These are phyloP conservation scores for Tryphoninae sp. DNA, from an alignment of 2,888 invertebrate species.

Conservation along the genomic window DNA sequence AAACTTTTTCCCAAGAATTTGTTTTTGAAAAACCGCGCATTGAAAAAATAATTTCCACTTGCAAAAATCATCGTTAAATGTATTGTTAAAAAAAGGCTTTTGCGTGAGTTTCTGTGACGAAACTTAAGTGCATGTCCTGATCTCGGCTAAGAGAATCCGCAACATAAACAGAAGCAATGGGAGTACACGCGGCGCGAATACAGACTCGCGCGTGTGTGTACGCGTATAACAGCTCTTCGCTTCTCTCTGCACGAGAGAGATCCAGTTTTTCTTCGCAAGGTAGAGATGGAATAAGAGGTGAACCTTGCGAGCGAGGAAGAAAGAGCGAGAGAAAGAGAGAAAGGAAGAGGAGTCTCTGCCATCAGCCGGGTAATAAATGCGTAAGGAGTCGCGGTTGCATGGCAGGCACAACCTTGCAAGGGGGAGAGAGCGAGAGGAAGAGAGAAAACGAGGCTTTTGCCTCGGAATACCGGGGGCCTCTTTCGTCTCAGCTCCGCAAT, in stretches of 20 bases:
- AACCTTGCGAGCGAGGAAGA: background rate
- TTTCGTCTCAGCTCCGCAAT: slow-evolving; percentile 49
- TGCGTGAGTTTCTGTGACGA: slow-evolving; percentile 41
- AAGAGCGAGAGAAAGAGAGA: slow-evolving; percentile 5
- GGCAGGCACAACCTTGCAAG: slow-evolving; percentile 16
- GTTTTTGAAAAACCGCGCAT: too few species aligned
- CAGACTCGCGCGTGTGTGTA: background rate
- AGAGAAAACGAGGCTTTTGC: slow-evolving; percentile 18
- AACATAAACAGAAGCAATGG: slow-evolving; percentile 55
- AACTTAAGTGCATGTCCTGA: slow-evolving; percentile 45
- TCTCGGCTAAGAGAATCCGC: slow-evolving; percentile 56
- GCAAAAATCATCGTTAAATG: background rate
- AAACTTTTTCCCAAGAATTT: background rate
- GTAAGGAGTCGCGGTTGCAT: slow-evolving; percentile 58
- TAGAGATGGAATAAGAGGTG: slow-evolving; percentile 43
- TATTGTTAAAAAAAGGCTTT: slow-evolving; percentile 8
- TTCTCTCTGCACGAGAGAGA: slow-evolving; percentile 44
- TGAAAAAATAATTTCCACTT: background rate
- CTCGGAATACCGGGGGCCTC: slow-evolving; percentile 29
- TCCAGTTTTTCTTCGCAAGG: slow-evolving; percentile 61
- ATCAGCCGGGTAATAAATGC: slow-evolving; percentile 61
- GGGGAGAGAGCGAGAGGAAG: slow-evolving; percentile 21
- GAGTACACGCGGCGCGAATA: slow-evolving; percentile 18
- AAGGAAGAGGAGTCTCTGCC: slow-evolving; percentile 35
- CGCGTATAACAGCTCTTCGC: slow-evolving; percentile 20